These are phyloP conservation scores for Mesoligia furuncula DNA, from an alignment of 2,888 invertebrate species.

Conservation along the genomic window DNA sequence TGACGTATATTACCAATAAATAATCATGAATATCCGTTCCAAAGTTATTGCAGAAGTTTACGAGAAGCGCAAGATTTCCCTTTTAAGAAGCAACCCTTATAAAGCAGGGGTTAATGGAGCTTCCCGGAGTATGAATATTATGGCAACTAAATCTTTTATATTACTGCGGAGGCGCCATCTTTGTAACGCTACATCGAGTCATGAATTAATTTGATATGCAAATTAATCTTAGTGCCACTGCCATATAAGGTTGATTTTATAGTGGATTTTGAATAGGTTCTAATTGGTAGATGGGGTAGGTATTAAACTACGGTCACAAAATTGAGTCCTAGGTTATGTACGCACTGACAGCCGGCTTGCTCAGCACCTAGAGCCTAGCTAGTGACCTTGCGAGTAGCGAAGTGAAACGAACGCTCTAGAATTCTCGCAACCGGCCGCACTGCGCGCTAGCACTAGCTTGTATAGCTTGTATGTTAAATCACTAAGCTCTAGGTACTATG, in stretches of 20 bases:
- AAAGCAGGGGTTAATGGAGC: slow-evolving; percentile 75
- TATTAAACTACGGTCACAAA: background rate
- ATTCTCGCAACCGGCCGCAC: no score
- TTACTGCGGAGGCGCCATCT: slow-evolving; percentile 64
- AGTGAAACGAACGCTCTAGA: no score
- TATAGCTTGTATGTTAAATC: background rate
- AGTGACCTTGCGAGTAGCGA: no score
- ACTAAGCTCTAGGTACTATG: background rate
- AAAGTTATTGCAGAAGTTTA: slow-evolving; percentile 57
- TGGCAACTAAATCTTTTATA: slow-evolving; percentile 82
- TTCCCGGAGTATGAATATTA: slow-evolving; percentile 78
- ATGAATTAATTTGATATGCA: slow-evolving; percentile 70
- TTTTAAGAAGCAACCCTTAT: slow-evolving; percentile 72
- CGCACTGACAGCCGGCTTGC: no score
- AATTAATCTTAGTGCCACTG: slow-evolving; percentile 56
- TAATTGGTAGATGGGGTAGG: background rate
- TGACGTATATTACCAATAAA: slow-evolving; percentile 60
- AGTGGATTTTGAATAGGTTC: background rate
- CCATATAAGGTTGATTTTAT: slow-evolving; percentile 42
- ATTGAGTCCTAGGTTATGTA: background rate
- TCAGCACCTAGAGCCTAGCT: no score
- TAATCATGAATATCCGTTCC: slow-evolving; percentile 60
- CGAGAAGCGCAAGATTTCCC: slow-evolving; percentile 61
- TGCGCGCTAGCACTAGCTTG: no score
- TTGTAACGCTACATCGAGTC: slow-evolving; percentile 61